Evolutionary conservation across 2,888 invertebrate species (phyloP).

Genomic region (Plebejus melissa): DNA sequence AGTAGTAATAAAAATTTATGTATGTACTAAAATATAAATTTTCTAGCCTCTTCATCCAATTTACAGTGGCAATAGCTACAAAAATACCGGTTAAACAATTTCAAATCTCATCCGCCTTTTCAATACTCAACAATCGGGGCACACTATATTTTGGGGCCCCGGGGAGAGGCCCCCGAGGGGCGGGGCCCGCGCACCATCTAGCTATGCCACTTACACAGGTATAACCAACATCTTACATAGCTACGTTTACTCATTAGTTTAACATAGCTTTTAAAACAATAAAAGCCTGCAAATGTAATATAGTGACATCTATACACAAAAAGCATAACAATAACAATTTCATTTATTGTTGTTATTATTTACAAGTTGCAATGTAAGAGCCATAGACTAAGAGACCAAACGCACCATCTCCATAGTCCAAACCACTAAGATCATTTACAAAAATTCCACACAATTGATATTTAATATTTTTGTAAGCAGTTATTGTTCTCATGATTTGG

Average conservation of each 20-base stretch:
- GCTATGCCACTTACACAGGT: constrained; percentile 23
- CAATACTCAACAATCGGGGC: not conserved
- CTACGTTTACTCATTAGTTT: constrained; percentile 49
- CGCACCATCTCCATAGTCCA: not conserved
- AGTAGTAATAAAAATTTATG: constrained; percentile 31
- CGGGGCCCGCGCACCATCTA: constrained; percentile 4
- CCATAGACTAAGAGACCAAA: not conserved
- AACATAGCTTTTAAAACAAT: constrained; percentile 53
- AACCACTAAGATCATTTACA: not conserved
- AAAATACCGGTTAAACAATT: not conserved
- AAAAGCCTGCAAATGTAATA: constrained; percentile 56
- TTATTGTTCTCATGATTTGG: not conserved
- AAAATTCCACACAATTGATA: not conserved
- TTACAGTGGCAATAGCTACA: constrained; percentile 29
- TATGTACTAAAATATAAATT: constrained; percentile 31
- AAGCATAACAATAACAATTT: constrained; percentile 56
- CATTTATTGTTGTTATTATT: constrained; percentile 29
- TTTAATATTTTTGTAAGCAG: not conserved
- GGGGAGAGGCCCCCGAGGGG: not conserved
- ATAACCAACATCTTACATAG: constrained; percentile 34
- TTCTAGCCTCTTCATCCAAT: constrained; percentile 40
- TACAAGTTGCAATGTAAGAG: constrained; percentile 26
- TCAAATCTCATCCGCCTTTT: not conserved
- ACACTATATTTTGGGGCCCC: constrained; percentile 9
- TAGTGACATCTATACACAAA: constrained; percentile 59